These are phyloP conservation scores for Drosophila monieri DNA, from an alignment of 2,888 invertebrate species.

Conservation along the genomic window DNA sequence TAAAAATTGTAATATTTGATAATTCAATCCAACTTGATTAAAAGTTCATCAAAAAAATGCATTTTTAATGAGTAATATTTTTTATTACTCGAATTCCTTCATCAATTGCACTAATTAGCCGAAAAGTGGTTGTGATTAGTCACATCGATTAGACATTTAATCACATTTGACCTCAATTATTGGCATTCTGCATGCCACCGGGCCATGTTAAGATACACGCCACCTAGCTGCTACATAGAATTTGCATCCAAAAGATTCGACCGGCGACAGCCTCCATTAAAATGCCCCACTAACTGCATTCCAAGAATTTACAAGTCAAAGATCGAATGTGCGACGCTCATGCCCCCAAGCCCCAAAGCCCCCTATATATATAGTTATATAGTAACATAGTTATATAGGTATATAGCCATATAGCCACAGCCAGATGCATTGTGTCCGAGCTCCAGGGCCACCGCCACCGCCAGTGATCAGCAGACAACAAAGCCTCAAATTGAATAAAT, in stretches of 20 bases:
- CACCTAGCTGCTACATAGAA: constrained; percentile 26
- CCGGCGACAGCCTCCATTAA: constrained; percentile 63
- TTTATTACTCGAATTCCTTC: neutral
- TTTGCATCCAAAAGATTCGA: constrained; percentile 42
- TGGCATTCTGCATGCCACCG: constrained; percentile 38
- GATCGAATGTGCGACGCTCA: constrained; percentile 67
- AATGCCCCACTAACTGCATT: constrained; percentile 73
- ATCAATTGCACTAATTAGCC: constrained; percentile 11
- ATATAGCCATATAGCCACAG: constrained; percentile 13
- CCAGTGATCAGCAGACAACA: constrained; percentile 65
- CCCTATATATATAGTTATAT: constrained; percentile 2
- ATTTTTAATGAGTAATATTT: constrained; percentile 1
- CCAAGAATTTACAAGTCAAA: constrained; percentile 77
- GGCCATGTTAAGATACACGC: constrained; percentile 14
- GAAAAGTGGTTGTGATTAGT: constrained; percentile 16
- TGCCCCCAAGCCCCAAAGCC: constrained; percentile 23
- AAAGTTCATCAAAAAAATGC: constrained; percentile 1
- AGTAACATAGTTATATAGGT: constrained; percentile 1
- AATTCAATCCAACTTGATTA: constrained; percentile 19
- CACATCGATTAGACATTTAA: constrained; percentile 56
- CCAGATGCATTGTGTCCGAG: constrained; percentile 55
- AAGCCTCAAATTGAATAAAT: constrained; percentile 75
- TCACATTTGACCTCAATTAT: constrained; percentile 67
- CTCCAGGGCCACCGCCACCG: constrained; percentile 58
- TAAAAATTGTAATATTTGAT: constrained; percentile 7